Evolutionary conservation across 2,888 invertebrate genomes (phyloP).

Genomic region (Blera fallax): DNA sequence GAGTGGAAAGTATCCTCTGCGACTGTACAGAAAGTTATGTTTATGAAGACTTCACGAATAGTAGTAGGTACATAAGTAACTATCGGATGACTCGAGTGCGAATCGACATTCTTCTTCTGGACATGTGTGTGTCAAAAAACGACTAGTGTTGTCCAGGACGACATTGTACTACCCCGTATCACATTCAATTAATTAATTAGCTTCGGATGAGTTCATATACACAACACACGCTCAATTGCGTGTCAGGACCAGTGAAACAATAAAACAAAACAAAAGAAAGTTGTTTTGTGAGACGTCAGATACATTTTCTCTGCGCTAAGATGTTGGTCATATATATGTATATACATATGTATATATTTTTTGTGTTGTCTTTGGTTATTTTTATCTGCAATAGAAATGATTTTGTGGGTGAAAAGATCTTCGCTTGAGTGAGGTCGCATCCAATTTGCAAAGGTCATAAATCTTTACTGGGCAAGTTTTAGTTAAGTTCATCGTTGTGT

Average conservation of each 20-base stretch:
- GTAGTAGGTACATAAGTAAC: not conserved
- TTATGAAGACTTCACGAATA: not conserved
- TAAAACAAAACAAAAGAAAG: constrained; percentile 58
- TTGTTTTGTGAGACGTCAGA: constrained; percentile 62
- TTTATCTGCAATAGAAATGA: constrained; percentile 55
- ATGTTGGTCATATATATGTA: constrained; percentile 26
- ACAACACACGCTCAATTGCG: constrained; percentile 66
- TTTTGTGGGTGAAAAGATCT: constrained; percentile 56
- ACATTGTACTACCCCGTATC: constrained; percentile 29
- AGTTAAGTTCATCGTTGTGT: constrained; percentile 10
- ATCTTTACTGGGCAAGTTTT: constrained; percentile 51
- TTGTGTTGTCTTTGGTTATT: constrained; percentile 40
- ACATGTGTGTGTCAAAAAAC: constrained; percentile 28
- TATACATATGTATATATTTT: too few species aligned
- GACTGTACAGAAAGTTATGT: not conserved
- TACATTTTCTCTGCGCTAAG: constrained; percentile 48
- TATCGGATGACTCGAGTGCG: constrained; percentile 11
- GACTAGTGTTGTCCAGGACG: constrained; percentile 25
- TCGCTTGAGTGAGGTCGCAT: constrained; percentile 62
- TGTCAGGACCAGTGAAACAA: constrained; percentile 67
- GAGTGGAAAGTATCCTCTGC: constrained; percentile 17
- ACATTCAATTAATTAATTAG: constrained; percentile 69
- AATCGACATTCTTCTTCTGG: constrained; percentile 43
- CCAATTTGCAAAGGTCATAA: constrained; percentile 68
- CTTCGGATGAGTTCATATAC: constrained; percentile 61